Base-by-base conservation (phyloP, 1,140 invertebrate genomes). In the Babylonia areolata region DNA sequence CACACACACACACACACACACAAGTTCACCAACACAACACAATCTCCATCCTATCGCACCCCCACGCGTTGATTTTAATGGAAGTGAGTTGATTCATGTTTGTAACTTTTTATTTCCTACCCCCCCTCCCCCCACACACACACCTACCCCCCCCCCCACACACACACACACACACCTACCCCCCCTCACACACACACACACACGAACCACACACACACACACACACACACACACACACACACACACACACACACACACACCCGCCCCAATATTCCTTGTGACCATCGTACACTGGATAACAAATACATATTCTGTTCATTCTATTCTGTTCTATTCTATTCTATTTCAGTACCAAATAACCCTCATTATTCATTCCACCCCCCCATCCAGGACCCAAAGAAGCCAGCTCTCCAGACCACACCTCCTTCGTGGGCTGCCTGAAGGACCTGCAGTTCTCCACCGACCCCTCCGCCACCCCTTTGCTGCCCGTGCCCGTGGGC, bases 401-500 rank as follows among this genome's bases (percentile, higher is more conserved):
- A 46, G 77, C 85, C 35, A 42, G 83, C 31, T 78, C 84, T 39
- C 71, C 82, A 94, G 98, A 98, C 91, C 97, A 97, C 87, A 97
- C 97, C 94, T 97, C 97, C 20, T 98, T 98, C 93, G 97, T 98
- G 71, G 97, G 97, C 3, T 98, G 97, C 92, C 97, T 98, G 85
- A 96, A 96, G 91, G 96, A 98, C 90, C 96, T 98, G 93, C 96
- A 97, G 17, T 95, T 98, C 35, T 96, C 96, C 93, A 97, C 97
- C 3, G 97, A 97, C 11, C 17, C 17, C 17, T 23, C 28, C 58
- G 15, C 58, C 58, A 6, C 58, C 23, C 58, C 58, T 64, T n/a
- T 12, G 58, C 58, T 23, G 20, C 58, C 58, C 42, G 97, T 97
- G 12, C 93, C 97, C 17, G 97, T 97, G 86, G 97, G 97, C 0